These are phyloP conservation scores for Riparia riparia DNA, from an alignment of 2,113 vertebrate species.

Conservation along the genomic window DNA sequence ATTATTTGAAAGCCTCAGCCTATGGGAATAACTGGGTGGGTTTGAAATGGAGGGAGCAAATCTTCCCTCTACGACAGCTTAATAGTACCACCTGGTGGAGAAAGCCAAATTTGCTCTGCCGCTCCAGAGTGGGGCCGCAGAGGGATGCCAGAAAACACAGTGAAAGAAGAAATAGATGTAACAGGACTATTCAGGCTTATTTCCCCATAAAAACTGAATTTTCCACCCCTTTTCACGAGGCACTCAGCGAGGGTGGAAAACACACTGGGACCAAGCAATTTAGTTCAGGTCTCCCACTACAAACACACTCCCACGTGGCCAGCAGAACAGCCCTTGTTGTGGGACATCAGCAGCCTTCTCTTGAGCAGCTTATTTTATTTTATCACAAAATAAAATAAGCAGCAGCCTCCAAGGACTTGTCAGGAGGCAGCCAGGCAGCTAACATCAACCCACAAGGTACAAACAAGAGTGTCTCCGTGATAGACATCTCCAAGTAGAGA, in stretches of 20 bases:
- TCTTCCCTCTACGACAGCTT: not conserved
- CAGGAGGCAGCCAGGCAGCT: not conserved
- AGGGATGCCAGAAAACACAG: not conserved
- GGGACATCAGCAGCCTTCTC: not conserved
- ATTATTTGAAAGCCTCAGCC: not conserved
- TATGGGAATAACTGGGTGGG: no score
- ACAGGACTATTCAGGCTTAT: not conserved
- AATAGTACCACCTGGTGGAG: slow-evolving; percentile 62
- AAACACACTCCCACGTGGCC: accelerated
- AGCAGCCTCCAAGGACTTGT: not conserved
- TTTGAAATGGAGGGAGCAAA: not conserved
- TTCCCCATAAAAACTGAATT: not conserved
- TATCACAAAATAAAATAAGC: not conserved
- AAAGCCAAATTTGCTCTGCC: not conserved
- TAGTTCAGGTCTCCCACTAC: not conserved
- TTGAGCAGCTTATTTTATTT: not conserved
- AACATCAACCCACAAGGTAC: not conserved
- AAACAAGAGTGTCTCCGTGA: not conserved
- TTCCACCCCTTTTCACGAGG: not conserved
- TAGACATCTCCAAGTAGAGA: not conserved
- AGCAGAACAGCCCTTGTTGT: accelerated
- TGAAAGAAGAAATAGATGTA: not conserved
- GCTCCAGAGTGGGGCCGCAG: not conserved
- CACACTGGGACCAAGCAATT: not conserved
- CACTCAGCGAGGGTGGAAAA: accelerated